These are phyloP conservation scores for Eonycteris spelaea DNA, from an alignment of 2,113 vertebrate species.

Conservation along the genomic window DNA sequence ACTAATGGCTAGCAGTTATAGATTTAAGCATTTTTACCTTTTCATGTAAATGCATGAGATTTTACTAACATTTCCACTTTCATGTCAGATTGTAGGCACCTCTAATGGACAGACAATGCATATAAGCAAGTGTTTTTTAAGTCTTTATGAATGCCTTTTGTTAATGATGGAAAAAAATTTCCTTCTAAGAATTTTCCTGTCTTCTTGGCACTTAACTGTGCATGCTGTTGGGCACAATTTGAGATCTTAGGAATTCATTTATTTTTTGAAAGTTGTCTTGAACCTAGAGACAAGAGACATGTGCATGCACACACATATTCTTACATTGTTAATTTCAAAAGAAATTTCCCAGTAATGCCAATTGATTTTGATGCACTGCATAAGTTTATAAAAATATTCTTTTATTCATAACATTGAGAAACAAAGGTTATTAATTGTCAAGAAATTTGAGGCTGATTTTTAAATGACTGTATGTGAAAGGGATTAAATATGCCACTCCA, in stretches of 20 bases:
- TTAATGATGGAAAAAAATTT: background rate
- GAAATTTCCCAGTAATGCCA: background rate
- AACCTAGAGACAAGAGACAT: background rate
- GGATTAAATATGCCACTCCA: too few species aligned
- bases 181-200: background rate
- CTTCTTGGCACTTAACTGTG: background rate
- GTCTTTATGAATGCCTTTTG: background rate
- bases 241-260: background rate
- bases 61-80: background rate
- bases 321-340: background rate
- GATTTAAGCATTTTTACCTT: background rate
- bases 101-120: background rate
- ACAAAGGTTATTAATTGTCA: background rate
- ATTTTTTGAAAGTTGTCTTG: background rate
- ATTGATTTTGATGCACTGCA: background rate
- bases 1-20: background rate
- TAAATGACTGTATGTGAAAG: background rate
- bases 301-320: too few species aligned
- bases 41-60: background rate
- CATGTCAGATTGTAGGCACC: background rate
- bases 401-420: background rate
- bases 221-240: background rate
- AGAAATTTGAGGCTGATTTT: background rate
- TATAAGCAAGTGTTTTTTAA: background rate
- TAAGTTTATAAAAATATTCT: background rate